Evolutionary conservation across 1,140 invertebrate genomes (phyloP).

Genomic region (Drosophila erecta): DNA sequence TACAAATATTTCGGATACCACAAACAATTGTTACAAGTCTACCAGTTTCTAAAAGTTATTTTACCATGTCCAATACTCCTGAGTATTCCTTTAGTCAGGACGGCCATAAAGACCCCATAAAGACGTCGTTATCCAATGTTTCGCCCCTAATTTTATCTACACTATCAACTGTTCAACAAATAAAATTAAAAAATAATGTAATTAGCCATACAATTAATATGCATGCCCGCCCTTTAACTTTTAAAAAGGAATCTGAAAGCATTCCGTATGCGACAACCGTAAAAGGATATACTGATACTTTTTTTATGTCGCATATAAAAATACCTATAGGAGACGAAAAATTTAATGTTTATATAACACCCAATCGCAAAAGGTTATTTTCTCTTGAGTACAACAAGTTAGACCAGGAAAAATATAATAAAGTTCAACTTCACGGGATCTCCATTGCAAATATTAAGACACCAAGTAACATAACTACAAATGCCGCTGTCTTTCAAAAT

Average conservation of each 20-base stretch:
- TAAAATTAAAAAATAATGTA: constrained; percentile 58
- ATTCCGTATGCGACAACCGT: constrained; percentile 29
- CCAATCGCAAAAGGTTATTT: constrained; percentile 30
- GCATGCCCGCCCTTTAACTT: constrained; percentile 71
- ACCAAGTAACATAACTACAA: too few species aligned
- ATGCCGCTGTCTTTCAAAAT: background rate
- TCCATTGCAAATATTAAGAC: too few species aligned
- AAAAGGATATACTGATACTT: constrained; percentile 21
- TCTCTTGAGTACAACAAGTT: background rate
- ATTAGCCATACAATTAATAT: constrained; percentile 74
- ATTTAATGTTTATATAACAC: constrained; percentile 49
- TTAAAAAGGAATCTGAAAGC: constrained; percentile 58
- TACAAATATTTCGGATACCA: constrained; percentile 63
- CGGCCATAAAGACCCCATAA: background rate
- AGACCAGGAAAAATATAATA: background rate
- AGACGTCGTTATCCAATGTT: constrained; percentile 1
- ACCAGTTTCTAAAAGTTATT: constrained; percentile 17
- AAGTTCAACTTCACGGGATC: constrained; percentile 7
- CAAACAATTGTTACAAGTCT: constrained; percentile 64
- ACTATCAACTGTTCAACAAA: constrained; percentile 29
- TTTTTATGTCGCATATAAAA: constrained; percentile 50
- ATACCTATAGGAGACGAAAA: constrained; percentile 49
- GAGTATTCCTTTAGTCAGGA: constrained; percentile 1
- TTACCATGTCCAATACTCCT: constrained; percentile 1
- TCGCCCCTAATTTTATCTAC: background rate